Conservation (phyloP, 2,888 invertebrate species). For the Lutraria lutraria region DNA sequence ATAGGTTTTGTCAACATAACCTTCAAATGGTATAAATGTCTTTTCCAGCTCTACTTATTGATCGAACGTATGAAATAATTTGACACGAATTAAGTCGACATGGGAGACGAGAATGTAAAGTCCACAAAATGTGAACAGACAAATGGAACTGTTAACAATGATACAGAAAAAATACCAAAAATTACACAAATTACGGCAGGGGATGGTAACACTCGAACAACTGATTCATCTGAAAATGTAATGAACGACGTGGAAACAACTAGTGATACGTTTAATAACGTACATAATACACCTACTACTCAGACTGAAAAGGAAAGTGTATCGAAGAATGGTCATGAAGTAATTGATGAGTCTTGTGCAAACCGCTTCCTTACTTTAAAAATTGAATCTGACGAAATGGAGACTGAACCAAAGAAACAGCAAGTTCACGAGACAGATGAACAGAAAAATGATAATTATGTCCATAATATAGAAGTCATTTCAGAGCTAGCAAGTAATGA, state of each 20-base stretch:
- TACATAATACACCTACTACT: neutral
- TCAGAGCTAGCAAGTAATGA: neutral
- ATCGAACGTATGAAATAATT: neutral
- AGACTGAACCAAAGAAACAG: neutral
- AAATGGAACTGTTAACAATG: neutral
- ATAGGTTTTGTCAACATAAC: constrained; percentile 17
- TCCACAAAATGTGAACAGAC: neutral
- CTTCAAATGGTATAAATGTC: neutral
- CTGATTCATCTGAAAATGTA: too few species aligned
- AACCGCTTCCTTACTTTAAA: neutral
- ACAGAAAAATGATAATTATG: neutral
- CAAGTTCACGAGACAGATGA: neutral
- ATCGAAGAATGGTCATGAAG: neutral
- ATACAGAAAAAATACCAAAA: neutral
- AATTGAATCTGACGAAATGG: neutral
- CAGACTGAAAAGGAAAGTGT: neutral
- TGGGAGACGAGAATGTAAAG: neutral
- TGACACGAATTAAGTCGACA: neutral
- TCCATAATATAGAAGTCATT: neutral
- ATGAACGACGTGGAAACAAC: neutral
- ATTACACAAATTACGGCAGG: neutral
- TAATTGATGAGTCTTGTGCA: neutral
- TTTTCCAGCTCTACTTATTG: neutral
- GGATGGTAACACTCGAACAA: too few species aligned
- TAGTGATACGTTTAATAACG: neutral